These are phyloP conservation scores for Xanthorhoe designata DNA, from an alignment of 2,888 invertebrate genomes.

Conservation along the genomic window DNA sequence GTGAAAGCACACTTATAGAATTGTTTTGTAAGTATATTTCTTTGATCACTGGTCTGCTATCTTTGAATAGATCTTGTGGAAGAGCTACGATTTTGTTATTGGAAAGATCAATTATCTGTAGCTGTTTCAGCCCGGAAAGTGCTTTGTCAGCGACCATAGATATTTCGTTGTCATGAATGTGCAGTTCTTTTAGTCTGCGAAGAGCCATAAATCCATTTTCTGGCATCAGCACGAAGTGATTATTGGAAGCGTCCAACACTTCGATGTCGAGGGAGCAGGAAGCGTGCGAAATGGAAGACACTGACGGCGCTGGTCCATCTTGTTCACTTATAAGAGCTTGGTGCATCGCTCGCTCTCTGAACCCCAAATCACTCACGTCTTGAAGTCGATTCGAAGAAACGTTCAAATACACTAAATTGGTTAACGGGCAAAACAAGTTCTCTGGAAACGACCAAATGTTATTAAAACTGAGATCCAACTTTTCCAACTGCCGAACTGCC, in stretches of 20 bases:
- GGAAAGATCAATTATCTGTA: conserved; percentile 95
- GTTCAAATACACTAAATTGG: conserved; percentile 92
- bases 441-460: conserved; percentile 96
- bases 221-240: conserved; percentile 93
- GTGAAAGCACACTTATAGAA: conserved; percentile 94
- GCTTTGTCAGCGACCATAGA: conserved; percentile 95
- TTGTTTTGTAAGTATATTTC: conserved; percentile 97
- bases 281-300: conserved; percentile 72
- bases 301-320: conserved; percentile 76
- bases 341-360: conserved; percentile 89
- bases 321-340: conserved; percentile 88
- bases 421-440: conserved; percentile 93
- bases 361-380: conserved; percentile 94
- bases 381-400: conserved; percentile 95
- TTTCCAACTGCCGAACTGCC: conserved; percentile 91
- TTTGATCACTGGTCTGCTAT: conserved; percentile 91
- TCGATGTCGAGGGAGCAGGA: conserved; percentile 93
- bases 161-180: conserved; percentile 95
- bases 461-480: conserved; percentile 94
- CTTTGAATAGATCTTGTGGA: conserved; percentile 93
- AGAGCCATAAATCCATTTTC: conserved; percentile 93
- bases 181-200: conserved; percentile 91
- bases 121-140: conserved; percentile 91
- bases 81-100: conserved; percentile 95
- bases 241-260: conserved; percentile 92